phyloP scores from a whole-genome alignment of 2,888 invertebrate species.

The Drosophila subquinaria region DNA sequence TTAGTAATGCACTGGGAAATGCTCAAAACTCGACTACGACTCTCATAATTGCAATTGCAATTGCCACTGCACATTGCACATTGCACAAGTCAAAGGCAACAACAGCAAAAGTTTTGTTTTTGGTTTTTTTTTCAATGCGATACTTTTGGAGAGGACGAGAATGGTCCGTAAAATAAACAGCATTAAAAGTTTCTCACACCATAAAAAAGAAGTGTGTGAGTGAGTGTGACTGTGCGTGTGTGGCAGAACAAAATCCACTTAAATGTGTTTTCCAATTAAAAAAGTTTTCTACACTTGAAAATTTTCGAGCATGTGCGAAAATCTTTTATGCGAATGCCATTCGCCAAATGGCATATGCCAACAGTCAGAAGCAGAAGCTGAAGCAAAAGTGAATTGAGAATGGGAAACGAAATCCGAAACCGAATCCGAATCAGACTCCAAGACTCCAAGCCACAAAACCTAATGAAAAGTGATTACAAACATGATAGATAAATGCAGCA shows the following conservation, averaged over 20 bases:
- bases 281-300: conserved; percentile 80
- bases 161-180: conserved; percentile 64
- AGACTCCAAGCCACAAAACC: conserved; percentile 68
- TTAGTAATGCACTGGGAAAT: conserved; percentile 75
- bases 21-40: conserved; percentile 26
- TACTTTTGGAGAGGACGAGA: conserved; percentile 44
- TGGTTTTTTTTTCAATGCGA: conserved; percentile 67
- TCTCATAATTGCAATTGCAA: conserved; percentile 65
- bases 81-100: conserved; percentile 36
- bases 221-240: conserved; percentile 22
- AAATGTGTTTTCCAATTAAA: conserved; percentile 82
- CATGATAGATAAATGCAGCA: conserved; percentile 78
- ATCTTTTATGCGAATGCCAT: conserved; percentile 81
- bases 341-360: conserved; percentile 59
- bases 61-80: conserved; percentile 25
- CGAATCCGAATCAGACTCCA: conserved; percentile 8
- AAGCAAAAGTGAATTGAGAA: not conserved
- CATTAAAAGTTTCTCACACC: conserved; percentile 68
- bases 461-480: conserved; percentile 82
- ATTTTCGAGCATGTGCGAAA: conserved; percentile 80
- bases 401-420: conserved; percentile 9
- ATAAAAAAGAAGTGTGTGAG: conserved; percentile 16
- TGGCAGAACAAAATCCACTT: conserved; percentile 71
- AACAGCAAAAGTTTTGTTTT: conserved; percentile 25
- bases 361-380: conserved; percentile 37